phyloP scores from a whole-genome alignment of 2,888 invertebrate species.

The Tetranychus truncatus region DNA sequence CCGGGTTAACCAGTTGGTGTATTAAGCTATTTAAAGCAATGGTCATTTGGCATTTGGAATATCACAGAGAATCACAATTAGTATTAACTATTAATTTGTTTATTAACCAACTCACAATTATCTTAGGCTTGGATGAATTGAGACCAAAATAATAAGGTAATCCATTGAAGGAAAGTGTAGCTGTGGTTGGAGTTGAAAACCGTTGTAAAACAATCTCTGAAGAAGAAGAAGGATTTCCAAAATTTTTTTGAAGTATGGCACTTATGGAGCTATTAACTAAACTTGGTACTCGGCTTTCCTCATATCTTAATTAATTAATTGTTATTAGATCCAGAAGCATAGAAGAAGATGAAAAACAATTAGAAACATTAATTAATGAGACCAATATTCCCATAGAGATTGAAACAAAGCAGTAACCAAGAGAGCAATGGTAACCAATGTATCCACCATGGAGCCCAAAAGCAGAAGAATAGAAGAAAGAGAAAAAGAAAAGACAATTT shows the following conservation, averaged over 20 bases:
- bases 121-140: neutral
- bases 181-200: conserved; percentile 3
- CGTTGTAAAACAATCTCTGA: conserved; percentile 16
- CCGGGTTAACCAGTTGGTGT: no score
- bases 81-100: no score
- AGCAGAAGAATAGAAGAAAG: no score
- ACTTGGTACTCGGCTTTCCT: conserved; percentile 28
- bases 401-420: no score
- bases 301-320: conserved; percentile 17
- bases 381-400: neutral
- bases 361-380: neutral
- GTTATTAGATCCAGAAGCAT: neutral
- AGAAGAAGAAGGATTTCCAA: neutral
- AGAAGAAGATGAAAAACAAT: neutral
- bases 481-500: no score
- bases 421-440: no score
- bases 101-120: neutral
- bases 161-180: neutral
- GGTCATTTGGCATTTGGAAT: no score
- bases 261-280: conserved; percentile 13
- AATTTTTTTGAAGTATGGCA: neutral
- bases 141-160: conserved; percentile 1
- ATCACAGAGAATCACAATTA: no score
- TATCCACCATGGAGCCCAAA: no score
- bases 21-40: no score